A percentile compares a stretch with the other conserved stretches of the same genome.
phyloP scores from a whole-genome alignment of 2,113 vertebrate species.

The Xenopus laevis region DNA sequence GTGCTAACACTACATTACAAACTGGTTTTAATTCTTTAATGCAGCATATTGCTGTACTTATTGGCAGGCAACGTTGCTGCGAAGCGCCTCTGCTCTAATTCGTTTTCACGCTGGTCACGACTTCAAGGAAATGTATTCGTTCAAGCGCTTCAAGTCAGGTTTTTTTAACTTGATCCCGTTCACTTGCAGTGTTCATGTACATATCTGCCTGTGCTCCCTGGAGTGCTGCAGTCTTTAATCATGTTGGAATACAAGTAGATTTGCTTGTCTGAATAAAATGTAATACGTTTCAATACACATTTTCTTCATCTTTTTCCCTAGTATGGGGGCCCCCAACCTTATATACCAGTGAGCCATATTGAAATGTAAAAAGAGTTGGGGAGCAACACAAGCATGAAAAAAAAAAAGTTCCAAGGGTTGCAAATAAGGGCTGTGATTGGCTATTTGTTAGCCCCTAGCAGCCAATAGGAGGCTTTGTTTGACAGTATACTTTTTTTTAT shows the following conservation, averaged over 20 bases:
- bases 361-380: too few species aligned
- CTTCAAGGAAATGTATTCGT: constrained; percentile 64
- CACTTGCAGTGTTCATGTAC: constrained; percentile 67
- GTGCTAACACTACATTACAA: constrained; percentile 73
- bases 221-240: constrained; percentile 70
- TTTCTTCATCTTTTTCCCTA: too few species aligned
- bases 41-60: constrained; percentile 83
- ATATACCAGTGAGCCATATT: too few species aligned
- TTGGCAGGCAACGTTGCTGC: constrained; percentile 62
- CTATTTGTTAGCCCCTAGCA: too few species aligned
- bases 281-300: constrained; percentile 65
- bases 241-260: constrained; percentile 78
- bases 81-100: constrained; percentile 64
- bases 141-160: constrained; percentile 68
- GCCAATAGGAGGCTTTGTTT: too few species aligned
- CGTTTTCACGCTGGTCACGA: constrained; percentile 65
- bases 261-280: constrained; percentile 82
- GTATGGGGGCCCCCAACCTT: too few species aligned
- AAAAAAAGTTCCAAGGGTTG: too few species aligned
- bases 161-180: constrained; percentile 77
- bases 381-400: too few species aligned
- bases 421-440: too few species aligned
- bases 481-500: too few species aligned
- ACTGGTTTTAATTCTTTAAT: constrained; percentile 73
- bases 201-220: constrained; percentile 62